phyloP scores from a whole-genome alignment of 53 echinoderm and acorn worm genomes.

The Crossaster papposus region DNA sequence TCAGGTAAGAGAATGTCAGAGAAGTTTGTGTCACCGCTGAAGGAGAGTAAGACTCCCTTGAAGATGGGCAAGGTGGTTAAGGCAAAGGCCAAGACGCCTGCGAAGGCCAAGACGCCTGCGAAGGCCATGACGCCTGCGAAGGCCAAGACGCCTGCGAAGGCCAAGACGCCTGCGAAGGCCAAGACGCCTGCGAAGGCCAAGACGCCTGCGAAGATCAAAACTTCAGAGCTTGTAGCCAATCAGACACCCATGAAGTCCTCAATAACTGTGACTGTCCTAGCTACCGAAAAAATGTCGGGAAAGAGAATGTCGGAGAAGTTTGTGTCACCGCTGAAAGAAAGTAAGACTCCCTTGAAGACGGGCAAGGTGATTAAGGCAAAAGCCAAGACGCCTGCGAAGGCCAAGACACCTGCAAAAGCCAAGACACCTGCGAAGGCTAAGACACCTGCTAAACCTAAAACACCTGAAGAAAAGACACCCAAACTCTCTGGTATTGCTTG shows the following conservation, averaged over 20 bases:
- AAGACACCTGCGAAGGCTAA: constrained; percentile 65
- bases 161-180: too few relatives aligned
- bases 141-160: not conserved
- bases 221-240: too few relatives aligned
- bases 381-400: constrained; percentile 13
- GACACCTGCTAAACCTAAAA: constrained; percentile 21
- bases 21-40: constrained; percentile 71
- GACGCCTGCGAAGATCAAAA: too few relatives aligned
- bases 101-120: constrained; percentile 55
- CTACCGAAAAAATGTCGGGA: constrained; percentile 46
- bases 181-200: constrained; percentile 11
- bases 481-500: constrained; percentile 62
- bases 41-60: constrained; percentile 60
- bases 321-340: constrained; percentile 64
- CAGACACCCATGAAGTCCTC: too few relatives aligned
- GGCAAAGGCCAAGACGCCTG: constrained; percentile 31
- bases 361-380: constrained; percentile 28
- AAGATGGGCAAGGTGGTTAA: constrained; percentile 43
- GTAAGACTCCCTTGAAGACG: constrained; percentile 65
- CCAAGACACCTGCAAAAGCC: constrained; percentile 61
- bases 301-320: constrained; percentile 61
- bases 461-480: constrained; percentile 51
- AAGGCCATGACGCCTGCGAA: constrained; percentile 69
- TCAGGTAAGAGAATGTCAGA: constrained; percentile 40
- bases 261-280: not conserved